Percentiles rank a stretch among this genome's conserved stretches.
These are phyloP conservation scores for Calypte anna DNA, from an alignment of 2,113 vertebrate genomes.

Conservation along the genomic window DNA sequence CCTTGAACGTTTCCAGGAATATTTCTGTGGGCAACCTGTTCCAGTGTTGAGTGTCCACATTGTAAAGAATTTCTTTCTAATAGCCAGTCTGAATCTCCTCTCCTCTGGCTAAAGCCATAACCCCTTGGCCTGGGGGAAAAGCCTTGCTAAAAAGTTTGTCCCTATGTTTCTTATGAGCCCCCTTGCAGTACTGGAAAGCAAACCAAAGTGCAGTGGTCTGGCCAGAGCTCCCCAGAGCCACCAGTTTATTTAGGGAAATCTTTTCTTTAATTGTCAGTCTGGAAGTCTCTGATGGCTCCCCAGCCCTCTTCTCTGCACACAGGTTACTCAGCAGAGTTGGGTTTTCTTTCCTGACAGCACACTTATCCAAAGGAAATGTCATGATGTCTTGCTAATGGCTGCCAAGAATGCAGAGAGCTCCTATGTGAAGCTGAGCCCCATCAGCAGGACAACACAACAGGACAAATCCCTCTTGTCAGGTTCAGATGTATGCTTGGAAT, in stretches of 20 bases:
- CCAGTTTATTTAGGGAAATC: too few relatives aligned
- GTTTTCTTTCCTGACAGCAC: conserved; percentile 23
- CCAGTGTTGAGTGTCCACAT: too few relatives aligned
- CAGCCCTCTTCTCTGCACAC: fast-evolving
- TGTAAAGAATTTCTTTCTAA: not conserved
- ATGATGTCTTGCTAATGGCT: not conserved
- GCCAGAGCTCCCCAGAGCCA: not conserved
- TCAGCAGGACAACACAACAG: not conserved
- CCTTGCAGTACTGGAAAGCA: not conserved
- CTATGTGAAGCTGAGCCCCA: not conserved
- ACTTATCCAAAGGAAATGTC: conserved; percentile 4
- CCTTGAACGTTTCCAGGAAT: not conserved
- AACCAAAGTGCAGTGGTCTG: not conserved
- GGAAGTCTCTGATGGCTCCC: not conserved
- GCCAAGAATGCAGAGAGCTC: conserved; percentile 1
- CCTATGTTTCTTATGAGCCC: fast-evolving
- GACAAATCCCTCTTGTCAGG: not conserved
- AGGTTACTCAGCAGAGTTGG: not conserved
- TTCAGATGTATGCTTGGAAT: conserved; percentile 2
- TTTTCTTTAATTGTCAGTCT: too few relatives aligned
- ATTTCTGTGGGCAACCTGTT: not conserved
- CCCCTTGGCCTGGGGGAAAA: not conserved
- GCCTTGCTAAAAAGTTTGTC: not conserved
- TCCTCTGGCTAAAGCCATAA: not conserved
- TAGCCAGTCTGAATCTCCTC: fast-evolving